These are phyloP conservation scores for Cerastis rubricosa DNA, from an alignment of 2,888 invertebrate species.

Conservation along the genomic window DNA sequence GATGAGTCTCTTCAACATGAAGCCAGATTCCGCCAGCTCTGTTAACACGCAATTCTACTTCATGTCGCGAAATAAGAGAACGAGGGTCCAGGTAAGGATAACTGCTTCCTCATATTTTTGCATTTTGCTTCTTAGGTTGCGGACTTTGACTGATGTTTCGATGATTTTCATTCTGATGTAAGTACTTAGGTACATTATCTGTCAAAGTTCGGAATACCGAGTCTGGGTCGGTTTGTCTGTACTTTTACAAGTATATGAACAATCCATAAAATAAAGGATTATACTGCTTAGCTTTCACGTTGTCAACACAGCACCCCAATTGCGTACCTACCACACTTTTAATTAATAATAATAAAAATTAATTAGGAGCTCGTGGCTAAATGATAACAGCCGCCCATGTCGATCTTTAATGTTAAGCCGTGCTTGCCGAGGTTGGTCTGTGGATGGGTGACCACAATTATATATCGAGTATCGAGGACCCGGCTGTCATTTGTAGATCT, in stretches of 20 bases:
- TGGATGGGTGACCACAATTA: no score
- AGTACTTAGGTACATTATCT: background rate
- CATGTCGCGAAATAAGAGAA: constrained; percentile 81
- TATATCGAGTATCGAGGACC: no score
- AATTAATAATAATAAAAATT: no score
- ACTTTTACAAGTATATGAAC: background rate
- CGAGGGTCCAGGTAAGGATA: constrained; percentile 82
- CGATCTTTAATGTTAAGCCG: no score
- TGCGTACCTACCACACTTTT: no score
- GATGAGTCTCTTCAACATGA: constrained; percentile 85
- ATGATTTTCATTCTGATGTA: background rate
- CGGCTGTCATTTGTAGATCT: no score
- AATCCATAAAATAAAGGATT: background rate
- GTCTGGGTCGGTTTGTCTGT: background rate
- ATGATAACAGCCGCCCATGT: no score
- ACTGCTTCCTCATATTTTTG: background rate
- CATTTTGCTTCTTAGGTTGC: background rate
- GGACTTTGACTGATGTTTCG: background rate
- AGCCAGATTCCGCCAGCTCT: constrained; percentile 81
- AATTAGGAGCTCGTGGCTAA: no score
- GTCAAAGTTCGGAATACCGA: background rate
- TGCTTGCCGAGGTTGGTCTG: no score
- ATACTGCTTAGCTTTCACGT: no score
- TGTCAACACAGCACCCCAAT: no score
- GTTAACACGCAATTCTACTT: constrained; percentile 89